Percentiles rank a stretch among this genome's conserved stretches.
phyloP scores from a whole-genome alignment of 1,140 invertebrate genomes.

The Brachionus manjavacas region DNA sequence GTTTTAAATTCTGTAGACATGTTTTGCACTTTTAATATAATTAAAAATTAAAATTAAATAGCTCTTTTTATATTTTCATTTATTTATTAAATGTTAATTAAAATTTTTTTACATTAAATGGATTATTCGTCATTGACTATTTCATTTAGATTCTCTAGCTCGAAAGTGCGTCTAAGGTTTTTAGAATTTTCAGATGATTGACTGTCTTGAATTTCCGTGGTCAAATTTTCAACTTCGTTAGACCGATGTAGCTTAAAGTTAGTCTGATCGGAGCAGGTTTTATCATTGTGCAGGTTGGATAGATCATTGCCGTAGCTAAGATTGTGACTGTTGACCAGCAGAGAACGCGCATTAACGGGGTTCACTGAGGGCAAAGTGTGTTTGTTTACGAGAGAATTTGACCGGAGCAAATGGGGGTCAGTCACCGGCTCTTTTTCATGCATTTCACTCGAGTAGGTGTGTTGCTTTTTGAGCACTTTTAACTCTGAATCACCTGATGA shows the following conservation, averaged over 20 bases:
- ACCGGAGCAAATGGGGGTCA: neutral
- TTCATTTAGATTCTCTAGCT: slow-evolving; percentile 32
- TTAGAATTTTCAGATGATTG: neutral
- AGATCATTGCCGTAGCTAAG: slow-evolving; percentile 1
- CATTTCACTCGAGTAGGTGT: neutral
- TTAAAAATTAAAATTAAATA: too few relatives aligned
- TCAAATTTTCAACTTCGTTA: slow-evolving; percentile 11
- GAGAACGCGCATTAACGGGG: neutral
- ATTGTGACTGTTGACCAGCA: neutral
- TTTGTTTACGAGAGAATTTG: neutral
- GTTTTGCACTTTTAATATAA: neutral
- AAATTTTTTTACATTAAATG: neutral
- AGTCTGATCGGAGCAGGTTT: neutral
- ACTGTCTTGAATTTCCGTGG: neutral
- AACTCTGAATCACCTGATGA: neutral
- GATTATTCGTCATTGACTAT: neutral
- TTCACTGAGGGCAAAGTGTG: neutral
- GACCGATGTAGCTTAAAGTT: neutral
- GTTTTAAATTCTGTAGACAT: too few relatives aligned
- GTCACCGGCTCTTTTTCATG: neutral
- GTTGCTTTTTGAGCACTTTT: neutral
- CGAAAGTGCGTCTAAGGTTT: neutral
- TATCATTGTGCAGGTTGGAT: neutral
- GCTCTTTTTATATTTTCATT: too few relatives aligned
- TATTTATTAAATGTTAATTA: neutral